These are phyloP conservation scores for Xiphophorus maculatus DNA, from an alignment of 2,113 vertebrate species.

Conservation along the genomic window DNA sequence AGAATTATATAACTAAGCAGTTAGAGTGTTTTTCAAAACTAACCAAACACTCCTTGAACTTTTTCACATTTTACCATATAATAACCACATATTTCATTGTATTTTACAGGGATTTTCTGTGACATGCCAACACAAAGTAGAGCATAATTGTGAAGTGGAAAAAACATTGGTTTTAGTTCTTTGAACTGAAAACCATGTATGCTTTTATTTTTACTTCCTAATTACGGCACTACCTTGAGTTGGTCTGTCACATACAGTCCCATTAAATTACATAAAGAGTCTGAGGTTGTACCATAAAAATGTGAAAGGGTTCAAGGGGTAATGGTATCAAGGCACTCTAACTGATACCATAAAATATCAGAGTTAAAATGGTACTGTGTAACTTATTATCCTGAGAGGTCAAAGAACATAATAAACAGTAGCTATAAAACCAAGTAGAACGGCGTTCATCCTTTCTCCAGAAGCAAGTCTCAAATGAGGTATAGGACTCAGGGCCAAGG, in stretches of 20 bases:
- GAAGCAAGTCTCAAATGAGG: conserved; percentile 59
- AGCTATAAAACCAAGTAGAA: conserved; percentile 12
- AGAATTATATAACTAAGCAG: conserved; percentile 42
- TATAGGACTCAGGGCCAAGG: conserved; percentile 23
- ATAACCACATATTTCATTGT: background rate
- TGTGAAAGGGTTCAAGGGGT: too few relatives aligned
- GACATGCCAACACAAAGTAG: background rate
- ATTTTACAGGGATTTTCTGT: background rate
- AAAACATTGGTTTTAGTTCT: background rate
- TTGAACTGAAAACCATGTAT: too few relatives aligned
- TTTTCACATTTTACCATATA: background rate
- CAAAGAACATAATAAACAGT: conserved; percentile 41
- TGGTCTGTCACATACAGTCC: too few relatives aligned
- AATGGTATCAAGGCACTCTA: background rate
- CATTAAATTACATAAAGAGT: too few relatives aligned
- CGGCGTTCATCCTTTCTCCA: conserved; percentile 24
- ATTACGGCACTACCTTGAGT: too few relatives aligned
- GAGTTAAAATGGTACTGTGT: conserved; percentile 38
- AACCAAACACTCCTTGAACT: background rate
- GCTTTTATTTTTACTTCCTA: too few relatives aligned
- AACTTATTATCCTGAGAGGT: conserved; percentile 41
- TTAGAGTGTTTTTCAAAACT: background rate
- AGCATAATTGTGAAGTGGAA: background rate
- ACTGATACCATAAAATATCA: conserved; percentile 16
- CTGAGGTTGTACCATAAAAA: too few relatives aligned